Evolutionary conservation across 2,113 vertebrate species (phyloP), one percentile per base, ranked within the genome.

Genomic region (Castor canadensis): DNA sequence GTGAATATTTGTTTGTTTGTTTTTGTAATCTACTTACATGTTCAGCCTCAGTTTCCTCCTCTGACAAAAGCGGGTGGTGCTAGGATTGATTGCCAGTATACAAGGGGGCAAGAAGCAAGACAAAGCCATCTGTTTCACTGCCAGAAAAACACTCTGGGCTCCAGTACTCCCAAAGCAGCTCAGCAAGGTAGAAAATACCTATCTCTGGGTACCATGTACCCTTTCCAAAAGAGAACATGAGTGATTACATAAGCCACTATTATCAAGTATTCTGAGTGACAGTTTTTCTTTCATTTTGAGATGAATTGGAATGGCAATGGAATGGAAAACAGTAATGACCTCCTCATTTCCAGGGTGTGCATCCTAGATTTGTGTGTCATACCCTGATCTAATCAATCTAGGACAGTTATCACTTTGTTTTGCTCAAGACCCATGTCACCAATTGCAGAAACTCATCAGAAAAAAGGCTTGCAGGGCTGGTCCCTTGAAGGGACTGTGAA

Each of bases 11-110:
- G 16, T 49, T 47, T 69, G 12, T 4, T 49, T 43, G 43, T 9
- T 77, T 89, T 60, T 86, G 49, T 71, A 71, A 71, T 20, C 6
- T 4, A 71, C 26, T 93, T 64, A 64, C 52, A 84, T 17, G 24
- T 32, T 35, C 13, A 62, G 35, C 75, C 76, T 93, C 54, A 13
- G 80, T 97, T 77, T 96, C 71, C 52, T 72, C n/a, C 64, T 95
- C 72, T 90, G 71, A 40, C 1, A 72, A 81, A 75, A 89, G 13
- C 58, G 20, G 24, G 16, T 19, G 35, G 67, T 56, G 35, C 60
- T 32, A 15, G 38, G 49, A 38, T 6, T 35, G 30, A 77, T 28
- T 17, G 35, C 28, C 81, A 80, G 19, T 17, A 26, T 12, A 4
- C 22, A 3, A 9, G 1, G 1, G 24, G 13, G 1, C 40, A 3